These are phyloP conservation scores for Catocala sponsa DNA, from an alignment of 2,888 invertebrate genomes.

Conservation along the genomic window DNA sequence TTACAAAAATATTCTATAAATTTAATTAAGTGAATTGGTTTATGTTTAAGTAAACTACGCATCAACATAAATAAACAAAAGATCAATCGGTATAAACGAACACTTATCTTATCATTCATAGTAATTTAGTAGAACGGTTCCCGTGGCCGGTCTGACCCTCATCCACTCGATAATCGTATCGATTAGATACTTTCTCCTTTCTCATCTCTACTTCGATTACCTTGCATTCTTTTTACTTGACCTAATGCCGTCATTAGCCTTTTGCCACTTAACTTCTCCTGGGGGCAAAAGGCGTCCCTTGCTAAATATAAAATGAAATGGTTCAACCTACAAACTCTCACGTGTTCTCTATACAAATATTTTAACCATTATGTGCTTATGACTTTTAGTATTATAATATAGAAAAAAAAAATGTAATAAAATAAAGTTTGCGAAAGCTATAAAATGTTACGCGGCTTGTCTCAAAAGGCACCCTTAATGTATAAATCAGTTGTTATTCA, in stretches of 20 bases:
- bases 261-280: slow-evolving; percentile 31
- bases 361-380: slow-evolving; percentile 36
- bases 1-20: too few species aligned
- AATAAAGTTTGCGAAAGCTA: slow-evolving; percentile 59
- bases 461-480: slow-evolving; percentile 68
- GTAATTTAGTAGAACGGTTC: slow-evolving; percentile 67
- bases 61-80: slow-evolving; percentile 50
- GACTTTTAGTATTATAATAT: slow-evolving; percentile 24
- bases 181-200: slow-evolving; percentile 71
- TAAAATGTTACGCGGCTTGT: slow-evolving; percentile 62
- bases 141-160: slow-evolving; percentile 65
- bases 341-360: slow-evolving; percentile 36
- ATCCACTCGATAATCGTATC: slow-evolving; percentile 73
- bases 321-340: slow-evolving; percentile 23
- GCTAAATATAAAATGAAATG: slow-evolving; percentile 16
- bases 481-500: slow-evolving; percentile 74
- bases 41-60: not conserved
- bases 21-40: not conserved
- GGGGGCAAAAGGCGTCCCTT: slow-evolving; percentile 26
- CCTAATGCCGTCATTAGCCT: slow-evolving; percentile 46
- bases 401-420: slow-evolving; percentile 60
- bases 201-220: slow-evolving; percentile 50
- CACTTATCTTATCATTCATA: slow-evolving; percentile 66
- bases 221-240: slow-evolving; percentile 53
- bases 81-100: slow-evolving; percentile 52